Evolutionary conservation across 1,140 invertebrate species (phyloP), one percentile per base, ranked within the genome.

Genomic region (Metaphire vulgaris): DNA sequence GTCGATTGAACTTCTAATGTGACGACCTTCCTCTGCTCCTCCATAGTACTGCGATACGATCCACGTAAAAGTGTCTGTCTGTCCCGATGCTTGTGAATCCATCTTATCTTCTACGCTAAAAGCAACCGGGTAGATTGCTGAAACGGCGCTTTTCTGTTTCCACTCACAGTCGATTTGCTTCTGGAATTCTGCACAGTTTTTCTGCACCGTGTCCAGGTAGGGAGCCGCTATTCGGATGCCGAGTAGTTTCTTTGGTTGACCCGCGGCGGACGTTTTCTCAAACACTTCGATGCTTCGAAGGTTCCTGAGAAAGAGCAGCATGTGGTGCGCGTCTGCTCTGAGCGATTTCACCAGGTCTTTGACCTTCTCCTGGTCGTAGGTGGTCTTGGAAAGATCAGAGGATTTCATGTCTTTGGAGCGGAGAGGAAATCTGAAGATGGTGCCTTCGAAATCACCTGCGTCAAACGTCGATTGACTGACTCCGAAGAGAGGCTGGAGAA

Each of bases 401-500:
- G 74, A 74, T 21, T 74, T 28, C 28, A 32, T 67, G 28, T 74
- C 31, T 74, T 41, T 65, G 29, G 33, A 68, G 34, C 74, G 34
- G n/a, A 74, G 31, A n/a, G 74, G 74, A 68, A 74, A 74, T 66
- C 74, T 21, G 64, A 74, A 74, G 26, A 74, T 67, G 16, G 74
- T 74, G 29, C 66, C 64, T 1, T 74, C 32, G 28, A 67, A 74
- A 31, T 68, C 26, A 26, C 64, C 74, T 31, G 15, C 21, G 6
- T 21, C 26, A 1, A 74, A 67, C 30, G 72, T 75, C 0, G 14
- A 30, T 32, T 29, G 56, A 15, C 15, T 74, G 74, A 68, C 31
- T n/a, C 33, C 33, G 65, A 74, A 74, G 0, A 74, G 26, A 28
- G 28, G 33, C 28, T 74, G 74, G 28, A 32, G 66, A 29, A 67